A percentile compares a stretch with the other conserved stretches of the same genome.
Evolutionary conservation across 2,113 vertebrate genomes (phyloP).

Genomic region (Synchiropus splendidus): DNA sequence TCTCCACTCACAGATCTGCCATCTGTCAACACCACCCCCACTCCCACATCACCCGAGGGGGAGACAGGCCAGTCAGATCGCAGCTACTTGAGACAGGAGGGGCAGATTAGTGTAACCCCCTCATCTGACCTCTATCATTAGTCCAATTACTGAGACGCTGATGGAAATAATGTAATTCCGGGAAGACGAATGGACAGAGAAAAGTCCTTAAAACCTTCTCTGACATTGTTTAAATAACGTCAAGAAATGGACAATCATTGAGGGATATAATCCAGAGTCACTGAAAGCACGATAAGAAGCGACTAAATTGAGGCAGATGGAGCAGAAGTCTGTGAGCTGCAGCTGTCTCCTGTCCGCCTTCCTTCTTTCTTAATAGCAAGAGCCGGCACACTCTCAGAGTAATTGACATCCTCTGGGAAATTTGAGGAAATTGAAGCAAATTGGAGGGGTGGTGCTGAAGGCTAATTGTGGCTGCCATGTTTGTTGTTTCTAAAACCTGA

Average conservation of each 20-base stretch:
- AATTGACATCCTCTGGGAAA: neutral
- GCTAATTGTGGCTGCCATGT: conserved; percentile 36
- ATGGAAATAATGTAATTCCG: conserved; percentile 9
- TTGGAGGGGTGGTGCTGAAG: conserved; percentile 36
- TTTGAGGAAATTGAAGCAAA: conserved; percentile 23
- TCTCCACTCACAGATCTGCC: conserved; percentile 54
- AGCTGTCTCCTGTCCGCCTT: too few species aligned
- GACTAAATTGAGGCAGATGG: conserved; percentile 47
- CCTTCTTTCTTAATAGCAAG: too few species aligned
- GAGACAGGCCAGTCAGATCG: conserved; percentile 40
- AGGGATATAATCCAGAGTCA: too few species aligned
- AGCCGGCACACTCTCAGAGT: too few species aligned
- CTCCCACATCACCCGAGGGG: conserved; percentile 15
- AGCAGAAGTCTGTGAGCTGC: too few species aligned
- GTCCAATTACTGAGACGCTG: neutral
- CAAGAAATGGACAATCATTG: too few species aligned
- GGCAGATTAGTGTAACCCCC: conserved; percentile 29
- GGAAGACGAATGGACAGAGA: conserved; percentile 1
- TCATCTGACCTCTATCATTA: conserved; percentile 12
- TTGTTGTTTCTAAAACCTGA: conserved; percentile 33
- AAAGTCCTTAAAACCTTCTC: too few species aligned
- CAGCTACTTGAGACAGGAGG: conserved; percentile 13
- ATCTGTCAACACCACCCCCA: conserved; percentile 58
- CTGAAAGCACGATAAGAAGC: too few species aligned
- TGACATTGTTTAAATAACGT: too few species aligned